A percentile compares a stretch with the other conserved stretches of the same genome.
These are phyloP conservation scores for Cardiocondyla obscurior DNA, from an alignment of 1,140 invertebrate genomes.

Conservation along the genomic window DNA sequence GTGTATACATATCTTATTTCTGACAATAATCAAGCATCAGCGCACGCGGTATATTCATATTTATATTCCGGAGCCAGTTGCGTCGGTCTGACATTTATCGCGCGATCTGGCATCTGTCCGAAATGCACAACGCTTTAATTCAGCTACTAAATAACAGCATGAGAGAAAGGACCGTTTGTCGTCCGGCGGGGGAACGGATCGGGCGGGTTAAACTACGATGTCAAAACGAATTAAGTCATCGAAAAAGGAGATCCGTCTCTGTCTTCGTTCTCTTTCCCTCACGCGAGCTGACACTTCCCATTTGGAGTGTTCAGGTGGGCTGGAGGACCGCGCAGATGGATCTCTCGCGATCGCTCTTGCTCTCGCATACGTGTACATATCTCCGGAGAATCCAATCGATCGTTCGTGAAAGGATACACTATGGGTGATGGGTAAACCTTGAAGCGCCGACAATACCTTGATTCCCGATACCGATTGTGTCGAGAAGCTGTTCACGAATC, in stretches of 20 bases:
- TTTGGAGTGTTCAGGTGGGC: slow-evolving; percentile 3
- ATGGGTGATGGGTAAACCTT: slow-evolving; percentile 42
- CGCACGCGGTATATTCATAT: slow-evolving; percentile 9
- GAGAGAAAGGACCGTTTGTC: slow-evolving; percentile 24
- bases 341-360: slow-evolving; percentile 21
- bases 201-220: slow-evolving; percentile 69
- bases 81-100: slow-evolving; percentile 63
- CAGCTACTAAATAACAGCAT: slow-evolving; percentile 60
- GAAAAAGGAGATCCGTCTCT: slow-evolving; percentile 44
- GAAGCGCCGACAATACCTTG: slow-evolving; percentile 39
- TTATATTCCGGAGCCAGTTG: slow-evolving; percentile 15
- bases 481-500: slow-evolving; percentile 19
- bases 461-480: slow-evolving; percentile 39
- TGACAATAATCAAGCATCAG: neutral
- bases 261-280: too few relatives aligned
- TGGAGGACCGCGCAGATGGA: slow-evolving; percentile 48
- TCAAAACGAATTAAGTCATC: slow-evolving; percentile 75
- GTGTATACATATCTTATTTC: neutral
- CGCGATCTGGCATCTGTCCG: slow-evolving; percentile 74
- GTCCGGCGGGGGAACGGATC: neutral
- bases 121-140: slow-evolving; percentile 64
- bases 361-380: slow-evolving; percentile 1
- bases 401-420: slow-evolving; percentile 44
- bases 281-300: slow-evolving; percentile 55
- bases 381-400: slow-evolving; percentile 41